Percentiles rank a stretch among this genome's conserved stretches.
Conservation (phyloP, 2,888 invertebrate genomes). For the Pogonocherus hispidulus region DNA sequence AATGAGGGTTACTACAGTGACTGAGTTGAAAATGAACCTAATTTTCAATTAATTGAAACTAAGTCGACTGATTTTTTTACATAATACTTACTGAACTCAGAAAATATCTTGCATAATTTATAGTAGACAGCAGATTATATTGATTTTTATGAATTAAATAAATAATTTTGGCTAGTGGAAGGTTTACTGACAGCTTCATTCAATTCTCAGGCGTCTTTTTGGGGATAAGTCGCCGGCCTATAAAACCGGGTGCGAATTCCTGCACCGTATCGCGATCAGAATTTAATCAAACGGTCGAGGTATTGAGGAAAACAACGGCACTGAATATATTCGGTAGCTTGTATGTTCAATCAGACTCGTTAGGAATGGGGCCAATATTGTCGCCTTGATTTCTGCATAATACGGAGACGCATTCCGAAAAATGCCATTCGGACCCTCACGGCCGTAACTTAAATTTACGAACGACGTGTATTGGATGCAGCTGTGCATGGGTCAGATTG, state of each 20-base stretch:
- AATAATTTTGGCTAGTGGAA: too few relatives aligned
- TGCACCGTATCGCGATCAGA: slow-evolving; percentile 62
- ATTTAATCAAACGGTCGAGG: slow-evolving; percentile 67
- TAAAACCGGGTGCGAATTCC: slow-evolving; percentile 57
- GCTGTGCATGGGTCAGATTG: background rate
- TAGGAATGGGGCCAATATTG: slow-evolving; percentile 60
- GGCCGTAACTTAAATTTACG: slow-evolving; percentile 43
- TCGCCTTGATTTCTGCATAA: slow-evolving; percentile 58
- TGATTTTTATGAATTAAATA: too few relatives aligned
- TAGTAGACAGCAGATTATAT: too few relatives aligned
- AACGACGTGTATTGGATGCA: slow-evolving; percentile 43
- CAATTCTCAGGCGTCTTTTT: too few relatives aligned
- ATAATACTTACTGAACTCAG: too few relatives aligned
- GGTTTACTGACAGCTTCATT: too few relatives aligned
- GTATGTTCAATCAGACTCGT: slow-evolving; percentile 62
- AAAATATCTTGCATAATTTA: too few relatives aligned
- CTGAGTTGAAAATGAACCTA: too few relatives aligned
- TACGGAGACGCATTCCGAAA: slow-evolving; percentile 47
- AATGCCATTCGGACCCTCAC: slow-evolving; percentile 42
- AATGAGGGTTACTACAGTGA: too few relatives aligned
- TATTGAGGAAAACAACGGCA: slow-evolving; percentile 59
- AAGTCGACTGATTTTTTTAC: too few relatives aligned
- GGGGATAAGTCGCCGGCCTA: too few relatives aligned
- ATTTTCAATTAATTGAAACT: too few relatives aligned
- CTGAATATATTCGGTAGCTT: slow-evolving; percentile 58